Evolutionary conservation across 2,888 invertebrate genomes (phyloP).

Genomic region (Isoperla grammatica): DNA sequence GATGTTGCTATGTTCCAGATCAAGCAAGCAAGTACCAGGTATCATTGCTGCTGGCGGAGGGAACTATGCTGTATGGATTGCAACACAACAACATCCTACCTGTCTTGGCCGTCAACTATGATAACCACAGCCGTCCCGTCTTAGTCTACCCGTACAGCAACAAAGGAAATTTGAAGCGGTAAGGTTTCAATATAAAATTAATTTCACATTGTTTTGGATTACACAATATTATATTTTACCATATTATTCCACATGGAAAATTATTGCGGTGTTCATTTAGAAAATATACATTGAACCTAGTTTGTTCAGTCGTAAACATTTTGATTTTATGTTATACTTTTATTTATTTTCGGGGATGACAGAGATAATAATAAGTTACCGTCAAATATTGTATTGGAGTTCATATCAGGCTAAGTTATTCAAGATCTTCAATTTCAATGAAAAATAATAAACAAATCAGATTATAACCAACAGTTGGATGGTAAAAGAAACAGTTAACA

Average conservation of each 20-base stretch:
- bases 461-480: no score
- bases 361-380: no score
- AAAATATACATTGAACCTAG: no score
- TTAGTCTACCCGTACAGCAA: conserved; percentile 65
- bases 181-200: no score
- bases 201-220: background rate
- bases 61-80: conserved; percentile 65
- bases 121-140: conserved; percentile 53
- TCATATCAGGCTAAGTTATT: no score
- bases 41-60: conserved; percentile 64
- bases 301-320: no score
- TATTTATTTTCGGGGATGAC: no score
- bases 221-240: background rate
- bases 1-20: conserved; percentile 48
- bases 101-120: conserved; percentile 62
- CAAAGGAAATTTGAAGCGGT: conserved; percentile 67
- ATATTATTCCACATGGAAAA: background rate
- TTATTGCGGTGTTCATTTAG: background rate
- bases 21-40: conserved; percentile 67
- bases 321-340: no score
- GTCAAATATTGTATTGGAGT: no score
- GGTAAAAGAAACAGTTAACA: no score
- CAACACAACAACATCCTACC: conserved; percentile 65
- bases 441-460: no score
- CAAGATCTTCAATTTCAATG: no score